Evolutionary conservation across 2,797 vertebrate species (phyloP), one percentile per base, ranked within the genome.

Genomic region (Lutjanus argentimaculatus): DNA sequence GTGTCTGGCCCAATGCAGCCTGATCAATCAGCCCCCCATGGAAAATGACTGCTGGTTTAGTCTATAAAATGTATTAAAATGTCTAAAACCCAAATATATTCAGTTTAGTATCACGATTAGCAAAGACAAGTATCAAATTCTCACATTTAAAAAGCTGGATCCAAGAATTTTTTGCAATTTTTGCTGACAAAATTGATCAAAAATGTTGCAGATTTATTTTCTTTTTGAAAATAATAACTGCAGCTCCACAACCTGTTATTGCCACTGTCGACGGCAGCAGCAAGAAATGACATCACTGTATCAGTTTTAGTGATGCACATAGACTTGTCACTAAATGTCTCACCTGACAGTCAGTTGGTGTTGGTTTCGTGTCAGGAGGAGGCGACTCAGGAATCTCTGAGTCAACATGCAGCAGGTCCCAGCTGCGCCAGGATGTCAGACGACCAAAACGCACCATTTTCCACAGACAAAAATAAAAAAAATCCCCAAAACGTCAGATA

Each of bases 391-490:
- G 84, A n/a, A 89, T 75, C 22, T 93, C 95, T 0, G 92, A 72
- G 75, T 94, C 92, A 49, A 93, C 88, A 0, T 95, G 87, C 36
- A 96, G 91, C 79, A 95, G 83, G 75, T 96, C 95, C 95, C 95
- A 96, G 90, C 96, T 96, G 83, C 49, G 93, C 94, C 95, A 96
- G 40, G 95, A 94, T 1, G 95, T 67, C 16, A 96, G 89, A 8
- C 80, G 93, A 19, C 91, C 83, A 42, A 96, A 96, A 58, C 91
- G 93, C 56, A 95, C 92, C 93, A 95, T 96, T 84, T 85, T 88
- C 4, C 65, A 53, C 21, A 36, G 2, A 11, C 2, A 0, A 4
- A 7, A 36, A 30, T 21, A 30, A 49, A 46, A 9, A 56, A 58
- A 19, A 43, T 11, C 7, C 61, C 40, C 22, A 21, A 81, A 55